Conservation (phyloP, 35 echinoderm and acorn worm species). For the Diadema setosum region DNA sequence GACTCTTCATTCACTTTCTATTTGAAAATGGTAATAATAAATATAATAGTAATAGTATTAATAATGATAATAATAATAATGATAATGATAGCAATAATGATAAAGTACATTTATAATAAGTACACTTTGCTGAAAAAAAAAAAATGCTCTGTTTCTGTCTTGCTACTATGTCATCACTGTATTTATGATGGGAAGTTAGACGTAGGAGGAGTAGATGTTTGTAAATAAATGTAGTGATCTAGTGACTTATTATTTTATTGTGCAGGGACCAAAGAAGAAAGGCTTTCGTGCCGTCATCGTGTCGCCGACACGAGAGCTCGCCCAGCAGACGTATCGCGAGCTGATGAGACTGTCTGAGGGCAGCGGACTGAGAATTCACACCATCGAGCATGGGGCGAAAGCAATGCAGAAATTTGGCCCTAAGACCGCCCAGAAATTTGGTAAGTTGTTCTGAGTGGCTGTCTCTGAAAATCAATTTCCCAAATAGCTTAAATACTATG, state of each 20-base stretch:
- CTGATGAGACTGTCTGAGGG: slow-evolving; percentile 77
- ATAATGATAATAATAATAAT: no score
- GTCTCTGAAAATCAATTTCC: no score
- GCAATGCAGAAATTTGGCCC: slow-evolving; percentile 63
- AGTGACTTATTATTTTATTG: no score
- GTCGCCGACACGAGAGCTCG: slow-evolving; percentile 93
- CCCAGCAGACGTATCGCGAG: slow-evolving; percentile 86
- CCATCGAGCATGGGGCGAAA: slow-evolving; percentile 79
- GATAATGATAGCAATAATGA: no score
- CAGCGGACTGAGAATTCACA: slow-evolving; percentile 61
- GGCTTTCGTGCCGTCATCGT: slow-evolving; percentile 86
- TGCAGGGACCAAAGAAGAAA: slow-evolving; percentile 62
- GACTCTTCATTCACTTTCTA: no score
- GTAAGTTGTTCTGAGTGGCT: slow-evolving; percentile 37
- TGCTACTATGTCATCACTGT: neutral
- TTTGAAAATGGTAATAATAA: no score
- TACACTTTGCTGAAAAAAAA: neutral
- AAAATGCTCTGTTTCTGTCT: neutral
- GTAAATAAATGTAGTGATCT: no score
- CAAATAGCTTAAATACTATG: no score
- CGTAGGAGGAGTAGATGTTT: no score
- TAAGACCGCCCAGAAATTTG: slow-evolving; percentile 59
- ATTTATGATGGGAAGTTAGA: no score
- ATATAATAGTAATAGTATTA: no score
- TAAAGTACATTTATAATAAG: neutral